These are phyloP conservation scores for Tachina fera DNA, from an alignment of 2,888 invertebrate genomes.

Conservation along the genomic window DNA sequence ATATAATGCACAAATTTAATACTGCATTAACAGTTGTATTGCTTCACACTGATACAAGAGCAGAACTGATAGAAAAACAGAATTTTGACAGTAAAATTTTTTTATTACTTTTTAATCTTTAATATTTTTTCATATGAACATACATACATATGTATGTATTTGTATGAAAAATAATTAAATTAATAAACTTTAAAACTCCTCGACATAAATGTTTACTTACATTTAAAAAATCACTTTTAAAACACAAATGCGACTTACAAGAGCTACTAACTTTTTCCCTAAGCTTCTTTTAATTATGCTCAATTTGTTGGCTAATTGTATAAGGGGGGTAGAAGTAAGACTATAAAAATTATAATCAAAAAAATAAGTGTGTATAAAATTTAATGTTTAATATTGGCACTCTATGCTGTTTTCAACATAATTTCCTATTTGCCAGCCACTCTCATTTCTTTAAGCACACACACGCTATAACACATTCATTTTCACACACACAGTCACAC, in stretches of 20 bases:
- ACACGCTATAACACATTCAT: neutral
- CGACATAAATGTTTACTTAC: too few relatives aligned
- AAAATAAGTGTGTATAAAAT: neutral
- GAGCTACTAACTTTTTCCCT: too few relatives aligned
- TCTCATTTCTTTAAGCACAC: neutral
- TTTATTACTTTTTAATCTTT: too few relatives aligned
- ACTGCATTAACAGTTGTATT: too few relatives aligned
- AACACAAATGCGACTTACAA: neutral
- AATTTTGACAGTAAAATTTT: too few relatives aligned
- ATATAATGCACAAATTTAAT: too few relatives aligned
- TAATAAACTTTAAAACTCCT: too few relatives aligned
- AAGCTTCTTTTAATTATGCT: neutral
- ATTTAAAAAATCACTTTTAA: neutral
- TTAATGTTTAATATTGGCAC: slow-evolving; percentile 1
- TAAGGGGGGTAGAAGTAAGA: slow-evolving; percentile 9
- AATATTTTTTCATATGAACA: too few relatives aligned
- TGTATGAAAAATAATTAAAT: too few relatives aligned
- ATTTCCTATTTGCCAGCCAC: neutral
- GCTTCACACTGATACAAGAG: too few relatives aligned
- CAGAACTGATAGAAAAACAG: too few relatives aligned
- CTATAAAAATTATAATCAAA: slow-evolving; percentile 1
- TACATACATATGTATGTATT: too few relatives aligned
- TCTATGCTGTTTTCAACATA: slow-evolving; percentile 10
- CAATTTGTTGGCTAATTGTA: slow-evolving; percentile 30
- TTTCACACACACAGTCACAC: neutral